Evolutionary conservation across 2,888 invertebrate species (phyloP).

Genomic region (Ametastegia equiseti): DNA sequence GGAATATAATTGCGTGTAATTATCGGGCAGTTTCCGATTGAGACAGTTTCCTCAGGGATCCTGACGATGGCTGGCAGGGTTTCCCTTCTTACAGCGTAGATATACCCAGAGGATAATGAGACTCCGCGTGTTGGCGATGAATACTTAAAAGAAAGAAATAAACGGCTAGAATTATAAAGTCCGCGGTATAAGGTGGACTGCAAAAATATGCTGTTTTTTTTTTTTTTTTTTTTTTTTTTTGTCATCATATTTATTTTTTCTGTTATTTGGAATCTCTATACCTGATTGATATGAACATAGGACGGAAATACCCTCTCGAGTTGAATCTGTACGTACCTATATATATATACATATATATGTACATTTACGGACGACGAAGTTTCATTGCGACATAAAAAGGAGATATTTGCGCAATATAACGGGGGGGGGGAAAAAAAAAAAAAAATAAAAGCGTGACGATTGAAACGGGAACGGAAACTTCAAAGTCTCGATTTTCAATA

Average conservation of each 20-base stretch:
- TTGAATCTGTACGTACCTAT: not conserved
- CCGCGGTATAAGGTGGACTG: not conserved
- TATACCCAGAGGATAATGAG: not conserved
- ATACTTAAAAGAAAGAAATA: too few species aligned
- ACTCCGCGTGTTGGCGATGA: not conserved
- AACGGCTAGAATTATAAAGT: not conserved
- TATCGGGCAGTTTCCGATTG: conserved; percentile 37
- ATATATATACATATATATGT: not conserved
- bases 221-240: not conserved
- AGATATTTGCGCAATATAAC: conserved; percentile 7
- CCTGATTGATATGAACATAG: not conserved
- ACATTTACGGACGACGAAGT: not conserved
- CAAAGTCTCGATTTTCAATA: conserved; percentile 34
- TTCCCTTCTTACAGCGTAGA: conserved; percentile 3
- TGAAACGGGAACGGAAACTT: conserved; percentile 19
- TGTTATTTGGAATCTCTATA: not conserved
- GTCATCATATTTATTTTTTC: not conserved
- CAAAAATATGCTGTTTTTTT: not conserved
- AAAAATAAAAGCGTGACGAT: not conserved
- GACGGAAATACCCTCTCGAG: not conserved
- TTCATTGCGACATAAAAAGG: conserved; percentile 6
- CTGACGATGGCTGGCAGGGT: too few species aligned
- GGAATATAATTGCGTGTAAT: conserved; percentile 39
- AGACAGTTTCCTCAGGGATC: conserved; percentile 23
- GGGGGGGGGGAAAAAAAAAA: not conserved